Base-by-base conservation (phyloP, 1,140 invertebrate genomes). In the Drosophila mauritiana region DNA sequence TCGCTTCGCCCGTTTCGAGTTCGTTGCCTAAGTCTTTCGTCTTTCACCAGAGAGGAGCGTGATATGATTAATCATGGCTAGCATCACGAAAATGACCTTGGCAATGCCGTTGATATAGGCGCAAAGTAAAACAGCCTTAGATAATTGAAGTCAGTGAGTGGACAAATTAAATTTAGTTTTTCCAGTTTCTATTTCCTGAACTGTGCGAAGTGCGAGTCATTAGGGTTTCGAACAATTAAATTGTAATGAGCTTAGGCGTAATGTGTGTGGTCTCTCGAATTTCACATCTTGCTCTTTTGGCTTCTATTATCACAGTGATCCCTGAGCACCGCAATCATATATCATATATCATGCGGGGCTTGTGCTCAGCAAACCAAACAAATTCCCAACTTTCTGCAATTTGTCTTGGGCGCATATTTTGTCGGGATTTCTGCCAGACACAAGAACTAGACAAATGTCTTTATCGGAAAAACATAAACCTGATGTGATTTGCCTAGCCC, bases 331-430 rank as follows among this genome's bases (percentile, higher is more conserved):
- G 10, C 49, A 11, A 49, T 49, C 48, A 49, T 31, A 49, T 31
- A 49, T 49, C 61, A 68, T 82, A 67, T 88, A 72, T 76, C 69
- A 86, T 88, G 65, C 70, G 78, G 78, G 73, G 43, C 43, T 39
- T 20, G 13, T 22, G 59, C 59, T 62, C 58, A 31, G 53, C 37
- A 15, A 54, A 61, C 73, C 65, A 48, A 54, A 42, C 43, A 42
- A 58, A 67, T 63, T 58, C 20, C 49, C 34, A 86, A 83, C 72
- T 73, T 84, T 89, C 72, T 69, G 49, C 73, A 54, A 89, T 89
- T 84, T 80, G 70, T 89, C 49, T 51, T 52, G 62, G 43, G 46
- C 31, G 55, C 11, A 20, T 37, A 54, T 73, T n/a, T 55, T 57
- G 39, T 40, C 15, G n/a, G 15, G 49, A 31, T 45, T 43, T 54